Base-by-base conservation (phyloP, 2,797 vertebrate genomes). In the Micrastur ruficollis region DNA sequence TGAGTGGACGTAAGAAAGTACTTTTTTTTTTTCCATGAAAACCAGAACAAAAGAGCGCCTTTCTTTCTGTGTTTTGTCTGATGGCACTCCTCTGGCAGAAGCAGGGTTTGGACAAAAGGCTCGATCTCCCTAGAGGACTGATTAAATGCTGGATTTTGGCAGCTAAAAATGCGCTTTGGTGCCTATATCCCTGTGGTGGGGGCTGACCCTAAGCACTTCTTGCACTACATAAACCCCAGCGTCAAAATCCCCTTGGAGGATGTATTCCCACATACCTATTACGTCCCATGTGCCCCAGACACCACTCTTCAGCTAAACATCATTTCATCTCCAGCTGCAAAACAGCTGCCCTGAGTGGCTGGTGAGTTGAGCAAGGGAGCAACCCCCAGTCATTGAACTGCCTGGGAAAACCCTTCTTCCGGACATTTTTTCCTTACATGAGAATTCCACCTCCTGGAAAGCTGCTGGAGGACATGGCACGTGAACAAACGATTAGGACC, bases 401-500 rank as follows among this genome's bases (percentile, higher is more conserved):
- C n/a, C 67, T 29, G 53, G 40, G 40, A 75, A 92, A 80, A 4
- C 10, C 32, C 14, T 75, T 81, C 53, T 20, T 29, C 52, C 50
- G 29, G n/a, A 19, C 5, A 4, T 34, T 56, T 89, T 89, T 65
- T 58, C 20, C 55, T 86, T 1, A 0, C 1, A 2, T 36, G 42
- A 73, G 38, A 73, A 66, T 55, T 62, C 16, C 4, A 2, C 29
- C 68, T 80, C 47, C 17, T 52, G 52, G 49, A 55, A 83, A 89
- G 46, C 31, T 83, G 65, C 40, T 78, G 47, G n/a, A 79, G 6
- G 46, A 71, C 19, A 13, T 0, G 1, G n/a, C 11, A 25, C 1
- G 0, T 8, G n/a, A 55, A 21, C 9, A 81, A 56, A 63, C 0
- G 0, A 20, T 40, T 8, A 11, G 18, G 23, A 58, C 15, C 14